Percentiles rank a stretch among this genome's conserved stretches.
Conservation (phyloP, 2,113 vertebrate species). For the Rhegmatorhina hoffmannsi region DNA sequence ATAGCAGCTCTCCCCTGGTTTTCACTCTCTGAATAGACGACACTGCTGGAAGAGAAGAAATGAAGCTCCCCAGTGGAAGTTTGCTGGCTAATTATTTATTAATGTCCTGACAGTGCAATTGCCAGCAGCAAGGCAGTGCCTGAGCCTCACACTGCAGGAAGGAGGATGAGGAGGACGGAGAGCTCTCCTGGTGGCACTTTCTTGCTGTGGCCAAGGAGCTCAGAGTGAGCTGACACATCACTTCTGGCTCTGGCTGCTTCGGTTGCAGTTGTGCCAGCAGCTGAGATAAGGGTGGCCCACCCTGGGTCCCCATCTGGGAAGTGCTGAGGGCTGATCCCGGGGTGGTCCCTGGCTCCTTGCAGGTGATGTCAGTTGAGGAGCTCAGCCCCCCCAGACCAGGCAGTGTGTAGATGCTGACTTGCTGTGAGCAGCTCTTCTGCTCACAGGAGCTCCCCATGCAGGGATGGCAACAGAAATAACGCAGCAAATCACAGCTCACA, state of each 20-base stretch:
- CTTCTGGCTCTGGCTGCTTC: background rate
- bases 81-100: constrained; percentile 48
- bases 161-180: background rate
- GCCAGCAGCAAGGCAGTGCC: background rate
- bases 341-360: background rate
- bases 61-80: constrained; percentile 6
- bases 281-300: background rate
- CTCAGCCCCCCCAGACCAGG: background rate
- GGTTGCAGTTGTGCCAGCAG: fast-evolving
- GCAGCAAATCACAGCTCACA: constrained; percentile 57
- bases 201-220: fast-evolving
- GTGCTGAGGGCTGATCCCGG: background rate
- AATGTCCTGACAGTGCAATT: background rate
- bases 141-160: background rate
- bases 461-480: constrained; percentile 42
- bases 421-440: background rate
- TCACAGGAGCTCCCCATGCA: background rate
- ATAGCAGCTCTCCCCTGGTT: background rate
- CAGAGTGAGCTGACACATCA: fast-evolving
- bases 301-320: background rate
- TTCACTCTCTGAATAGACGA: background rate
- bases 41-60: constrained; percentile 7
- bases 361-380: background rate
- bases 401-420: background rate
- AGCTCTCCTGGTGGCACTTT: background rate